Conservation (phyloP, 2,113 vertebrate species). For the Neodon shergylaensis region DNA sequence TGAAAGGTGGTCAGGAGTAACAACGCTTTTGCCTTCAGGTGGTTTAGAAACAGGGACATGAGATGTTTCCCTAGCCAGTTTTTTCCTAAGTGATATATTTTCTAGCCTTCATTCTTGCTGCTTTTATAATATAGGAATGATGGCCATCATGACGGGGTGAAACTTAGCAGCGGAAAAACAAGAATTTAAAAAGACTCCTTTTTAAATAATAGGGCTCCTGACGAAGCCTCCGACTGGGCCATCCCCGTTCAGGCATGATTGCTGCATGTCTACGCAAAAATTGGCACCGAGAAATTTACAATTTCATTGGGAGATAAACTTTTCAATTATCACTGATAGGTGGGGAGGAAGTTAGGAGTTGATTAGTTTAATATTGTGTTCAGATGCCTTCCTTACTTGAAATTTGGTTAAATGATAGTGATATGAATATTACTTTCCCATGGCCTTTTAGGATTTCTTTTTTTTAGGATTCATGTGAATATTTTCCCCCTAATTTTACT, state of each 20-base stretch:
- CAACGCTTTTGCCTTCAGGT: not conserved
- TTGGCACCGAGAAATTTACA: not conserved
- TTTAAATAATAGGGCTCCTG: not conserved
- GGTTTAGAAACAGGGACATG: not conserved
- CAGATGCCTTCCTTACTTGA: not conserved
- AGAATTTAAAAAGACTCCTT: conserved; percentile 4
- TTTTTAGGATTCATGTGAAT: not conserved
- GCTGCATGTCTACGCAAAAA: not conserved
- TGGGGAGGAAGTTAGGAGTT: not conserved
- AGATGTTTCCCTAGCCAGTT: not conserved
- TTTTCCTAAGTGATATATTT: conserved; percentile 50
- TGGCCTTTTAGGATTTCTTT: conserved; percentile 61
- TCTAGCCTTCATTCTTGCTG: conserved; percentile 61
- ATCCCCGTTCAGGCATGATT: not conserved
- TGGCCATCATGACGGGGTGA: conserved; percentile 3
- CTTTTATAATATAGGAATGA: conserved; percentile 43
- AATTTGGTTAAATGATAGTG: conserved; percentile 53
- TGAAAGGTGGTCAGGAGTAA: not conserved
- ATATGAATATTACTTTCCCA: conserved; percentile 28
- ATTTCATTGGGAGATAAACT: not conserved
- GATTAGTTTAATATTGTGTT: conserved; percentile 45
- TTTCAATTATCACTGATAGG: not conserved
- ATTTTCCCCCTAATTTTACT: conserved; percentile 28
- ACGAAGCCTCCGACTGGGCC: not conserved
- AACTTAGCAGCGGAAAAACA: conserved; percentile 21